Base-by-base conservation (phyloP, 2,888 invertebrate genomes). In the Agonopterix subpropinquella region DNA sequence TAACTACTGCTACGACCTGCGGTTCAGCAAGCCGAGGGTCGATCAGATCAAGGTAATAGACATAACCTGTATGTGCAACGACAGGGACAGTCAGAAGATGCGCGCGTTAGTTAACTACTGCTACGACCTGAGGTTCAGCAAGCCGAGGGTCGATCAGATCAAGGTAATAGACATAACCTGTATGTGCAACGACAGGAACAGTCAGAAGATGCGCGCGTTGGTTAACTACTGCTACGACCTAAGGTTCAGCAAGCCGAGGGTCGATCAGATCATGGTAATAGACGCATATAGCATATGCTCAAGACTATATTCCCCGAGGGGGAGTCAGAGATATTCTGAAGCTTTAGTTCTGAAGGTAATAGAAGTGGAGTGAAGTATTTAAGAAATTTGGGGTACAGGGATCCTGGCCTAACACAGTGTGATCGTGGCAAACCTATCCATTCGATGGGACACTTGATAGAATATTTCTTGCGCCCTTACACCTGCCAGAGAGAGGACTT, bases 11-110 rank as follows among this genome's bases (percentile, higher is more conserved):
- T 98, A 94, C 73, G 99, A 99, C 77, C 86, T 99, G 49, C 85
- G 93, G 47, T 98, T 98, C 79, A 90, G 86, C 58, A 92, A 94
- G 61, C 99, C 99, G 0, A 90, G 94, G 54, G 80, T 96, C 1
- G 96, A 97, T 63, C 98, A 98, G 80, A 98, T 99, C 49, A 94
- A 94, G 89, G 96, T 95, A 76, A 15, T n/a, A n/a, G n/a, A n/a
- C 0, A 93, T 98, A 48, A 94, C 98, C 64, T 98, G 99, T 80
- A 98, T 99, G 92, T 99, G 99, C 83, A 99, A 99, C 73, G 99
- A 99, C 83, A 91, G 98, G 43, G 94, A 94, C 71, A 95, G 96
- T 77, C 94, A 92, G 52, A 98, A 98, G 88, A 97, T 99, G 87
- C 91, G 98, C 50, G 95, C 97, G 0, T 89, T 99, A 8, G 92